phyloP scores from a whole-genome alignment of 1,140 invertebrate species.

The Aculops lycopersici region DNA sequence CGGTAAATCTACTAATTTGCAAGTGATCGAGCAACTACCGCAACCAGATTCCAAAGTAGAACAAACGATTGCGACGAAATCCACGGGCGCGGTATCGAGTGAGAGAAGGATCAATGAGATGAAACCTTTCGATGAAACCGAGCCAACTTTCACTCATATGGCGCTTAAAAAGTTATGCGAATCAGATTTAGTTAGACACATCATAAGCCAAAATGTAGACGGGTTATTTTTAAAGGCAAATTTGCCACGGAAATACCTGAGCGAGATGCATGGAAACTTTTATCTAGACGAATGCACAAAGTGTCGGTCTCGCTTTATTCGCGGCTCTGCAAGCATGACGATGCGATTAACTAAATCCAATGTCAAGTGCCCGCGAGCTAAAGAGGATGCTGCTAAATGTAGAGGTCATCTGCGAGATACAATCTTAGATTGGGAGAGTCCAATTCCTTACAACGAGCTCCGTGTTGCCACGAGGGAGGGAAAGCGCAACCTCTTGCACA shows the following conservation, averaged over 20 bases:
- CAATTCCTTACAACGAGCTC: slow-evolving; percentile 60
- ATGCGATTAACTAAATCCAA: slow-evolving; percentile 66
- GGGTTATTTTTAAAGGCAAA: slow-evolving; percentile 74
- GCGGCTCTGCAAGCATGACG: slow-evolving; percentile 37
- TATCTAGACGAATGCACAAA: slow-evolving; percentile 70
- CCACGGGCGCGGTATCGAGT: slow-evolving; percentile 25
- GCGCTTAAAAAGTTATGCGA: slow-evolving; percentile 30
- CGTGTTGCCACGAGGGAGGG: slow-evolving; percentile 53
- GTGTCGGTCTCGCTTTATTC: slow-evolving; percentile 26
- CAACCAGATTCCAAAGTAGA: no score
- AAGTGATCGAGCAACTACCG: no score
- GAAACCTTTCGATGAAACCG: slow-evolving; percentile 71
- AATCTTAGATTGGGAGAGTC: slow-evolving; percentile 92
- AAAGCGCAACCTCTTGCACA: slow-evolving; percentile 52
- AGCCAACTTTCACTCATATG: slow-evolving; percentile 76
- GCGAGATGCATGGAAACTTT: slow-evolving; percentile 94
- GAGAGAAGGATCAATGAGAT: no score
- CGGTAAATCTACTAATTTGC: no score
- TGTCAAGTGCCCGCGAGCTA: slow-evolving; percentile 27
- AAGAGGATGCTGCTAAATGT: slow-evolving; percentile 20
- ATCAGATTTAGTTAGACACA: slow-evolving; percentile 35
- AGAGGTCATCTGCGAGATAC: slow-evolving; percentile 59
- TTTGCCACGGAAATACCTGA: slow-evolving; percentile 35
- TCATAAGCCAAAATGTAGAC: slow-evolving; percentile 92
- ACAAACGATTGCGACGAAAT: no score